phyloP scores from a whole-genome alignment of 2,888 invertebrate species.

The Dichetophora obliterata region DNA sequence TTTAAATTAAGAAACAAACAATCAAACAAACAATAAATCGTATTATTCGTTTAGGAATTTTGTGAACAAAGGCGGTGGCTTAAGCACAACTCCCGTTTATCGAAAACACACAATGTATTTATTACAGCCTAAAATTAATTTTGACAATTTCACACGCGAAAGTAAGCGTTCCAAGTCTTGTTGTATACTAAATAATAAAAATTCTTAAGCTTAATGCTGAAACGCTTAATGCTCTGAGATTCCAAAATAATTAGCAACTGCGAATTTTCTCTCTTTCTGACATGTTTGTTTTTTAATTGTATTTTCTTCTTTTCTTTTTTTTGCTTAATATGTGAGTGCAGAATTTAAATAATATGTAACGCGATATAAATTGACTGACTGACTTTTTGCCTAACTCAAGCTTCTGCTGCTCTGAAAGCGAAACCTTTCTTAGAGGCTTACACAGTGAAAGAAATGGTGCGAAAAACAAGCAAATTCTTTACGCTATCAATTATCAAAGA shows the following conservation, averaged over 20 bases:
- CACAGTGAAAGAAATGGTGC: neutral
- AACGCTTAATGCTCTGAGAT: neutral
- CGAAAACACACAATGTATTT: neutral
- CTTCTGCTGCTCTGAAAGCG: slow-evolving; percentile 8
- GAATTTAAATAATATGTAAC: slow-evolving; percentile 11
- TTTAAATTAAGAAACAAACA: no score
- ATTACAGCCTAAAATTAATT: neutral
- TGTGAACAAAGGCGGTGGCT: neutral
- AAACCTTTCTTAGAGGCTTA: neutral
- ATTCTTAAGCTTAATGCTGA: neutral
- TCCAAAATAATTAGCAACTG: slow-evolving; percentile 23
- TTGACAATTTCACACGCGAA: neutral
- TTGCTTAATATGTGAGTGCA: slow-evolving; percentile 6
- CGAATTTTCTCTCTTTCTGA: neutral
- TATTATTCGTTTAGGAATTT: neutral
- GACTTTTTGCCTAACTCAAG: neutral
- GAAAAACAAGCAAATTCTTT: neutral
- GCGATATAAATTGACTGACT: slow-evolving; percentile 12
- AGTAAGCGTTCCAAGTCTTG: slow-evolving; percentile 15
- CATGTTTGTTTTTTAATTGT: neutral
- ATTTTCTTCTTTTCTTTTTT: no score
- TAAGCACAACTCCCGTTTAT: neutral
- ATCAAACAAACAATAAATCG: no score
- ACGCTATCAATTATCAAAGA: neutral
- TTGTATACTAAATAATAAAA: slow-evolving; percentile 26